phyloP scores from a whole-genome alignment of 2,113 vertebrate species.

The Bubo blakistoni region DNA sequence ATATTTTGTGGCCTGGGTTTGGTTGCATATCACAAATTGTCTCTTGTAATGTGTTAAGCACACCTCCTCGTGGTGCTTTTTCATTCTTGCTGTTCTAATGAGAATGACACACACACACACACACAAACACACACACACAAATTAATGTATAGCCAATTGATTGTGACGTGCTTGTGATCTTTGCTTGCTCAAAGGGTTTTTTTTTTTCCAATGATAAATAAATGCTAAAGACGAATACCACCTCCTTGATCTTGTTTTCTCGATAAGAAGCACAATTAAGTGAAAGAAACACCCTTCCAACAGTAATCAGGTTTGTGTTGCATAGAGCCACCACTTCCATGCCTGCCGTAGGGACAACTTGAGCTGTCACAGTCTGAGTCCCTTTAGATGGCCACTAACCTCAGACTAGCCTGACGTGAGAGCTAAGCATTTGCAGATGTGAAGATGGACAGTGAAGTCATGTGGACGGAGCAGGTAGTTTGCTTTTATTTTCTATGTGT shows the following conservation, averaged over 20 bases:
- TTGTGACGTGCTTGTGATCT: slow-evolving; percentile 94
- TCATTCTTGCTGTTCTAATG: slow-evolving; percentile 78
- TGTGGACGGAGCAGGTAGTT: slow-evolving; percentile 43
- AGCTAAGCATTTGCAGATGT: slow-evolving; percentile 20
- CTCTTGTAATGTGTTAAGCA: slow-evolving; percentile 72
- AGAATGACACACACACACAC: slow-evolving; percentile 58
- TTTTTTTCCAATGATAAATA: slow-evolving; percentile 84
- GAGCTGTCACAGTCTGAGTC: slow-evolving; percentile 4
- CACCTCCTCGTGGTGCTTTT: slow-evolving; percentile 80
- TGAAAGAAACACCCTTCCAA: neutral
- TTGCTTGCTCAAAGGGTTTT: slow-evolving; percentile 87
- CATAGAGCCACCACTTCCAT: neutral
- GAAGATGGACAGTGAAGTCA: slow-evolving; percentile 53
- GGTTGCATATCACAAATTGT: slow-evolving; percentile 75
- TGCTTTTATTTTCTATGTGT: neutral
- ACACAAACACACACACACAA: neutral
- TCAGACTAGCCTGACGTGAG: slow-evolving; percentile 44
- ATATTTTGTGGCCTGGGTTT: slow-evolving; percentile 88
- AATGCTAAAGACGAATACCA: slow-evolving; percentile 85
- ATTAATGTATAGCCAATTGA: slow-evolving; percentile 85
- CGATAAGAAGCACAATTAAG: slow-evolving; percentile 59
- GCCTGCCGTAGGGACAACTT: neutral
- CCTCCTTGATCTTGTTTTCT: slow-evolving; percentile 77
- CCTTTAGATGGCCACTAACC: slow-evolving; percentile 40
- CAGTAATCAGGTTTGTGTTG: neutral